A percentile compares a stretch with the other conserved stretches of the same genome.
Conservation (phyloP, 2,888 invertebrate species). For the Mechanitis mazaeus region DNA sequence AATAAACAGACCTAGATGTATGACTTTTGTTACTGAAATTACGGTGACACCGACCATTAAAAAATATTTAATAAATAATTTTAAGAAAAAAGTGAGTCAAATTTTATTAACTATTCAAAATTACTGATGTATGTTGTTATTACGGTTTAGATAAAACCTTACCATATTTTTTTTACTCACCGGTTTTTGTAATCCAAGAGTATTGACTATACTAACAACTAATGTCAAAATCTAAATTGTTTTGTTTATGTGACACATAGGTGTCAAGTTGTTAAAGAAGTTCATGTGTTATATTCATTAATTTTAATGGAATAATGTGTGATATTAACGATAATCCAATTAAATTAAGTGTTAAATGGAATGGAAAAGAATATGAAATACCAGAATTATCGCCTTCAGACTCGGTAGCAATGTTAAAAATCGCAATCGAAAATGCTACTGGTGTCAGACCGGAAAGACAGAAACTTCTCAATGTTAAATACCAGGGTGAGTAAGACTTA, state of each 20-base stretch:
- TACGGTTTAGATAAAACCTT: neutral
- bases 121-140: neutral
- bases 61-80: too few relatives aligned
- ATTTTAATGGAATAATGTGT: constrained; percentile 57
- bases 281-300: constrained; percentile 32
- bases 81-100: too few relatives aligned
- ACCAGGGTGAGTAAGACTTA: constrained; percentile 81
- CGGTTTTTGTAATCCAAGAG: neutral
- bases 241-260: constrained; percentile 63
- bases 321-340: constrained; percentile 67
- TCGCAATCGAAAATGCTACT: constrained; percentile 90
- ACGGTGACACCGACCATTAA: too few relatives aligned
- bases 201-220: constrained; percentile 14
- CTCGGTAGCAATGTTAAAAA: constrained; percentile 89
- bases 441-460: constrained; percentile 95
- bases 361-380: constrained; percentile 91
- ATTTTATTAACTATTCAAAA: too few relatives aligned
- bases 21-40: too few relatives aligned
- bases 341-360: constrained; percentile 91
- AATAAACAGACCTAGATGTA: too few relatives aligned
- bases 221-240: constrained; percentile 35
- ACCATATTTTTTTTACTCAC: neutral
- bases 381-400: constrained; percentile 84
- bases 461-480: constrained; percentile 93
- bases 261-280: constrained; percentile 17